Percentiles rank a stretch among this genome's conserved stretches.
These are phyloP conservation scores for Eledona agricola DNA, from an alignment of 2,888 invertebrate genomes.

Conservation along the genomic window DNA sequence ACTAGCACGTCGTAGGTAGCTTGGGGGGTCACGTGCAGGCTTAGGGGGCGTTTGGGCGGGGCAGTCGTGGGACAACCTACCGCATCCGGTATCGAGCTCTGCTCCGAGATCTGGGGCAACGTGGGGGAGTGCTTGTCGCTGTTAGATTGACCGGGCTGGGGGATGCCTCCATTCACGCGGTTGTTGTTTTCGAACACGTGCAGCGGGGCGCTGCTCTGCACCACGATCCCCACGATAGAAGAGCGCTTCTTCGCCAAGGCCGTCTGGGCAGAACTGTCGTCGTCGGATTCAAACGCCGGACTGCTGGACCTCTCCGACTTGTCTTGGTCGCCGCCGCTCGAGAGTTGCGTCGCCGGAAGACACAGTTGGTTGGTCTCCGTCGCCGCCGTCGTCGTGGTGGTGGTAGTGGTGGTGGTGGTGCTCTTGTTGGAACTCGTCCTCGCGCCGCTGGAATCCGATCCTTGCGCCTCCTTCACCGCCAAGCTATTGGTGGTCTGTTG, in stretches of 20 bases:
- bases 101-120: conserved; percentile 72
- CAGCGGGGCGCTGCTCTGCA: conserved; percentile 70
- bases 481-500: conserved; percentile 46
- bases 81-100: conserved; percentile 65
- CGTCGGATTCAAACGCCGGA: conserved; percentile 94
- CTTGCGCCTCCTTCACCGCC: conserved; percentile 48
- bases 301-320: conserved; percentile 88
- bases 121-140: conserved; percentile 56
- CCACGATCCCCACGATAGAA: conserved; percentile 74
- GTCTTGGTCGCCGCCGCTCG: conserved; percentile 63
- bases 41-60: conserved; percentile 67
- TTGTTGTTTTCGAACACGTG: conserved; percentile 64
- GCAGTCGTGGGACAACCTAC: conserved; percentile 64
- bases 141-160: conserved; percentile 36
- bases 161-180: conserved; percentile 66
- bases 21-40: conserved; percentile 63
- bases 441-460: conserved; percentile 46
- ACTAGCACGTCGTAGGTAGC: conserved; percentile 78
- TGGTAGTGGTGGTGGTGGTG: conserved; percentile 67
- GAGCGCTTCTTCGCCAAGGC: conserved; percentile 68
- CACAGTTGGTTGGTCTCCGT: conserved; percentile 47
- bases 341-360: conserved; percentile 44
- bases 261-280: conserved; percentile 71
- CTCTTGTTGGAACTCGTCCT: conserved; percentile 69
- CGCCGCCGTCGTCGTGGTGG: conserved; percentile 64